Conservation (phyloP, 2,888 invertebrate species). For the Nomada ruficornis region DNA sequence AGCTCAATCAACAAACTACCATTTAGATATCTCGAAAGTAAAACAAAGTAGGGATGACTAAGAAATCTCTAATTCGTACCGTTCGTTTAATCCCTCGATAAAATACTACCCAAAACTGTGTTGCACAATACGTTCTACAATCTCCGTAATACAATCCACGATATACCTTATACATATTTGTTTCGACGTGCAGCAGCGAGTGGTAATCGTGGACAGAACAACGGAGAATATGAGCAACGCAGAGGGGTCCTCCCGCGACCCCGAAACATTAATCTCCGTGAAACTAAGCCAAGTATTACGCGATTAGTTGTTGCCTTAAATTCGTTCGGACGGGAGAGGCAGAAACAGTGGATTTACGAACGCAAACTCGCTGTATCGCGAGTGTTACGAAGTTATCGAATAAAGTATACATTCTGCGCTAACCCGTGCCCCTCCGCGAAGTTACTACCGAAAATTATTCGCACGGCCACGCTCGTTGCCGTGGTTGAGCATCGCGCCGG, state of each 20-base stretch:
- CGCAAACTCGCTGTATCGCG: conserved; percentile 39
- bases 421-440: conserved; percentile 4
- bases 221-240: not conserved
- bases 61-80: too few species aligned
- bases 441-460: conserved; percentile 49
- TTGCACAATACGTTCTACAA: too few species aligned
- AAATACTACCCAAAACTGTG: too few species aligned
- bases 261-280: conserved; percentile 57
- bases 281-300: conserved; percentile 63
- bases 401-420: conserved; percentile 43
- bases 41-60: too few species aligned
- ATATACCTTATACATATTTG: too few species aligned
- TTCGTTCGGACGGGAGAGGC: conserved; percentile 42
- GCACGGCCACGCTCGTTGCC: conserved; percentile 7
- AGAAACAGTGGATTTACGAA: conserved; percentile 51
- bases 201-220: not conserved
- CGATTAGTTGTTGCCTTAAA: conserved; percentile 58
- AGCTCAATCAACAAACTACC: too few species aligned
- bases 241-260: not conserved
- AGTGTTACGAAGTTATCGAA: conserved; percentile 58
- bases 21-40: too few species aligned
- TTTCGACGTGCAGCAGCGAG: not conserved
- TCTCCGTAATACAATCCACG: too few species aligned
- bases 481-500: conserved; percentile 13
- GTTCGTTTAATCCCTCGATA: too few species aligned